Evolutionary conservation across 2,888 invertebrate genomes (phyloP), one percentile per base, ranked within the genome.

Genomic region (Coleophora deauratella): DNA sequence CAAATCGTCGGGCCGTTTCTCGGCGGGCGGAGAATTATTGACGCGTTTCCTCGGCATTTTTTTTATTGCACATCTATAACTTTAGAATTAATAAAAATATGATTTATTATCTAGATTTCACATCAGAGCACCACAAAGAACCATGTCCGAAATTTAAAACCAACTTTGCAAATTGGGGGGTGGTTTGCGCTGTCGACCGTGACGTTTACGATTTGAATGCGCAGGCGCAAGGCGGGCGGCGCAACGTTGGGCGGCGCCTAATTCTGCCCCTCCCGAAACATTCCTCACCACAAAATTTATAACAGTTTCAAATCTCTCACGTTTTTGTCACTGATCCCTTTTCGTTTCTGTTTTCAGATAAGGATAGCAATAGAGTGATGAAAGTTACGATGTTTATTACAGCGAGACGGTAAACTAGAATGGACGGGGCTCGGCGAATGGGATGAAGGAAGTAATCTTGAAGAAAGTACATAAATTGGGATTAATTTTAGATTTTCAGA

Each of bases 21-120:
- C 82, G 8, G 59, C 49, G 0, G 74, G 66, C 15, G 77, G 72
- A 1, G 80, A 73, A 49, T 68, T 64, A 51, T 67, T 75, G 21
- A 58, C 63, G 31, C 79, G 63, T 71, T 84, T 84, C 47, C 82
- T 68, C 7, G 84, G 84, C 85, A 85, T 85, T 63, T 53, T 55
- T 51, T 45, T 54, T 36, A 28, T 36, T 36, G 28, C 27, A 44
- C 36, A 37, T 40, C 21, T 30, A 31, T 35, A 44, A 13, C 33
- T 31, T 27, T 14, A 28, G 2, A 36, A 3, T 2, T 4, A n/a
- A 12, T 13, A n/a, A n/a, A 31, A 31, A n/a, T 8, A 31, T 31
- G 31, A n/a, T n/a, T 31, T 31, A n/a, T 31, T 31, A 6, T 8
- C 8, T 46, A 46, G 46, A 46, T 53, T 44, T 43, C 21, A 21